These are phyloP conservation scores for Genyomyrus donnyi DNA, from an alignment of 2,113 vertebrate species.

Conservation along the genomic window DNA sequence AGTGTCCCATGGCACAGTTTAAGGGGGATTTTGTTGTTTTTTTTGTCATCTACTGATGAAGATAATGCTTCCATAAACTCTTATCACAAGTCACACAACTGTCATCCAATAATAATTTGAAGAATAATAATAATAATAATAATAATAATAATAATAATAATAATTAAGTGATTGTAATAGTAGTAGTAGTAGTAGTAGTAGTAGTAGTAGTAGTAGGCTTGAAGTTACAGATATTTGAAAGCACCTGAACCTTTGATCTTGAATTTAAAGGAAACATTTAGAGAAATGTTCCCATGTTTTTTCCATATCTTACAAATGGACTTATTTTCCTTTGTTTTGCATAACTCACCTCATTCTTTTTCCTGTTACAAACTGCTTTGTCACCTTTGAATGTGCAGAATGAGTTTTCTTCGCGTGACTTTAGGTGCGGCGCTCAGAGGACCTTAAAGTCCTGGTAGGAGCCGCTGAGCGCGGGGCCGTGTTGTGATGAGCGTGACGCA, in stretches of 20 bases:
- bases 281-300: not conserved
- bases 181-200: not conserved
- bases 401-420: not conserved
- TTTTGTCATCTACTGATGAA: not conserved
- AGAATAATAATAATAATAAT: not conserved
- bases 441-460: not conserved
- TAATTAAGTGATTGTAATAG: not conserved
- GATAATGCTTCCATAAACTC: not conserved
- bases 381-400: not conserved
- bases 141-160: not conserved
- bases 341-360: not conserved
- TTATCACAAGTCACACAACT: not conserved
- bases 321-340: not conserved
- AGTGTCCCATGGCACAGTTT: not conserved
- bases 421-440: not conserved
- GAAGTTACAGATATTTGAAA: not conserved
- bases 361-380: not conserved
- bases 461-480: not conserved
- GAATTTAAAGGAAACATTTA: not conserved
- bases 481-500: not conserved
- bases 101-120: not conserved
- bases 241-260: not conserved
- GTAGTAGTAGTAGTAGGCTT: not conserved
- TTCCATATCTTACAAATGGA: not conserved
- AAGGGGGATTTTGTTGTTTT: not conserved